Evolutionary conservation across 2,797 vertebrate genomes (phyloP).

Genomic region (Arnoldichthys spilopterus): DNA sequence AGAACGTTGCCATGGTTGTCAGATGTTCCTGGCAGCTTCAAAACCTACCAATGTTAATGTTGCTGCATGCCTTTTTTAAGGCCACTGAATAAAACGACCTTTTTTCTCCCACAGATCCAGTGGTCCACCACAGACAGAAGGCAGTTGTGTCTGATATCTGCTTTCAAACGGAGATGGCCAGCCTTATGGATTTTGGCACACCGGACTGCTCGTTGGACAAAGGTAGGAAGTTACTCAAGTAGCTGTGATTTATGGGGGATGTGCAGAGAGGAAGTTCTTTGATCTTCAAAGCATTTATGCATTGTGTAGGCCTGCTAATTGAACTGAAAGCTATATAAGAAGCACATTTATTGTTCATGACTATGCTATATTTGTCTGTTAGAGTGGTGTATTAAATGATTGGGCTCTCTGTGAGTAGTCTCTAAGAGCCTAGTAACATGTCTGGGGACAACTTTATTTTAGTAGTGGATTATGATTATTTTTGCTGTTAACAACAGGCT

Average conservation of each 20-base stretch:
- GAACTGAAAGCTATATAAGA: neutral
- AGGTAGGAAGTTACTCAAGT: constrained; percentile 65
- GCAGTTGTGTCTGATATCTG: constrained; percentile 76
- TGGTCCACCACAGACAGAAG: constrained; percentile 76
- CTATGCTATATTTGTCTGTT: neutral
- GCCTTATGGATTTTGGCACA: constrained; percentile 81
- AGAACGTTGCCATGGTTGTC: neutral
- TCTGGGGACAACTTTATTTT: no score
- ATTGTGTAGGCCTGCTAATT: neutral
- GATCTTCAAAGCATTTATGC: neutral
- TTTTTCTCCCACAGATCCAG: constrained; percentile 68
- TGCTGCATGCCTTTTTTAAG: neutral
- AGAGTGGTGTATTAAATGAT: neutral
- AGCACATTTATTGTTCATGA: no score
- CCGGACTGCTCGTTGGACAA: constrained; percentile 79
- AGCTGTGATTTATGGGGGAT: neutral
- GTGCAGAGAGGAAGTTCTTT: neutral
- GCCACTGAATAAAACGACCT: neutral
- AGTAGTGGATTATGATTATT: no score
- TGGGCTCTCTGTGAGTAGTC: neutral
- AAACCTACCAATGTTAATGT: neutral
- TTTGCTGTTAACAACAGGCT: no score
- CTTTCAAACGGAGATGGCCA: constrained; percentile 78
- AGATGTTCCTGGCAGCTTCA: neutral
- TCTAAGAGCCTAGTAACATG: neutral